Percentiles rank a stretch among this genome's conserved stretches.
These are phyloP conservation scores for Oxyruncus cristatus DNA, from an alignment of 2,113 vertebrate genomes.

Conservation along the genomic window DNA sequence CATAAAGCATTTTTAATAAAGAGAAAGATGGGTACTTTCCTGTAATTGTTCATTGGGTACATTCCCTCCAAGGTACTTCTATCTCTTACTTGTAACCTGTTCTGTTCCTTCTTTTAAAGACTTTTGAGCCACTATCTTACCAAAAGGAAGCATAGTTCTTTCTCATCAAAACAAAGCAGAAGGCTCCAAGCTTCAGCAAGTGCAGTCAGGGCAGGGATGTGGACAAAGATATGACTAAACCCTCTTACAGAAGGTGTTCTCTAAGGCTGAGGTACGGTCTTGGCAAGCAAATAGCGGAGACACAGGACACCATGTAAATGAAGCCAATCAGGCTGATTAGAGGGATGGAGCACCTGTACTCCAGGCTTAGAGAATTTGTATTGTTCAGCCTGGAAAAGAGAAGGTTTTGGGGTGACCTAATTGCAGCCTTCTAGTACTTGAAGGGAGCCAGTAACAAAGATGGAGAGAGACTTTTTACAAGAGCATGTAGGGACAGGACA, in stretches of 20 bases:
- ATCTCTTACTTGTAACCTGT: neutral
- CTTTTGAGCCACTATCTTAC: neutral
- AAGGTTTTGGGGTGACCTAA: neutral
- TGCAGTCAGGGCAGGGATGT: neutral
- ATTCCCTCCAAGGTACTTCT: neutral
- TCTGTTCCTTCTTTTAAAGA: neutral
- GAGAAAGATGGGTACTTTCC: neutral
- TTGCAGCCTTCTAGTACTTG: neutral
- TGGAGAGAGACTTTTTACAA: neutral
- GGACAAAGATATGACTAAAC: neutral
- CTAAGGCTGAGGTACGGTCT: neutral
- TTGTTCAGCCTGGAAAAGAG: neutral
- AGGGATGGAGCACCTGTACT: neutral
- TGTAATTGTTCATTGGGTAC: neutral
- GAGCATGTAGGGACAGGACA: neutral
- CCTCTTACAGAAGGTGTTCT: neutral
- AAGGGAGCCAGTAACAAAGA: neutral
- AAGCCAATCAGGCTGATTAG: neutral
- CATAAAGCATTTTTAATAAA: neutral
- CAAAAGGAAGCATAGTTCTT: neutral
- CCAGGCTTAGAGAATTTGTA: neutral
- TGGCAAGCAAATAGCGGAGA: neutral
- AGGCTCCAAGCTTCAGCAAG: neutral
- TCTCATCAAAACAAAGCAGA: neutral
- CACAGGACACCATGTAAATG: accelerated